Evolutionary conservation across 2,113 vertebrate species (phyloP), one percentile per base, ranked within the genome.

Genomic region (Crotalus viridis): DNA sequence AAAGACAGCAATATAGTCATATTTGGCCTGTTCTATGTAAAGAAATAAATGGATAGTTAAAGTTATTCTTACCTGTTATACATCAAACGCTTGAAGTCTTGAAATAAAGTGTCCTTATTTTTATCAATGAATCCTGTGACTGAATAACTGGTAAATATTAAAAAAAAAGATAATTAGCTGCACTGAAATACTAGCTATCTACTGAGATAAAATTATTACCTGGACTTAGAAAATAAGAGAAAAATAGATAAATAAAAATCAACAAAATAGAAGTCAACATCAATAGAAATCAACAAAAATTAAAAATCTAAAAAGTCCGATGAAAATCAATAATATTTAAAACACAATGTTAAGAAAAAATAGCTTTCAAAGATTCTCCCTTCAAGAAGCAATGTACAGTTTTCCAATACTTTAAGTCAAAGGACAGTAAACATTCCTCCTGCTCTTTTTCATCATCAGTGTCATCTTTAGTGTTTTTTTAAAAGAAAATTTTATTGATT

Each of bases 71-170:
- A 99, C 99, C 99, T 99, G 98, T 99, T 99, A 97, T 99, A 99
- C 97, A 99, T 97, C 91, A 99, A 98, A 92, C 99, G 98, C 97
- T 99, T 99, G 97, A 99, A 99, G 96, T 99, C 99, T 96, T 99
- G 99, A 97, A 99, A 99, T 95, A 99, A 98, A 46, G 99, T 99
- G 97, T 99, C 99, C 96, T 99, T 99, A 97, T 99, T 99, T 97
- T 99, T 99, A 97, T 99, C 99, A 94, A 99, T 99, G 95, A 99
- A 99, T 88, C 99, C 98, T 92, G 98, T 96, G 96, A 99, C 99
- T 0, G 99, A 99, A 97, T 99, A 99, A 89, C 99, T 99, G 93
- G 4, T 52, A 90, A 85, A 55, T 15, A 43, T 17, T 46, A 46
- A 48, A 55, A 94, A 89, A 3, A 1, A 13, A 7, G 5, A 55